These are phyloP conservation scores for Gallinago nigripennis DNA, from an alignment of 2,797 vertebrate genomes.

Conservation along the genomic window DNA sequence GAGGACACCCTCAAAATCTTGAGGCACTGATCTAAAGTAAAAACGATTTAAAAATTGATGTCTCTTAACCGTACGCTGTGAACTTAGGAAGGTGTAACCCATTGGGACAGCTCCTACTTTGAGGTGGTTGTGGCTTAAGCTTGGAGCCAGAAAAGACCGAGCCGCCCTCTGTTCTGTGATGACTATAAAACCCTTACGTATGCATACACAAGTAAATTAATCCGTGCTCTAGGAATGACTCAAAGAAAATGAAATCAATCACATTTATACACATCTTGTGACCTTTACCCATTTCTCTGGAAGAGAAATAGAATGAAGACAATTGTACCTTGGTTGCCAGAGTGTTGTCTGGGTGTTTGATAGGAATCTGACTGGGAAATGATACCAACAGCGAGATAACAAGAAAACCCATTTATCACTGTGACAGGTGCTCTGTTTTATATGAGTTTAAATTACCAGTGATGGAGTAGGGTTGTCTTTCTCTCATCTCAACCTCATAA, in stretches of 20 bases:
- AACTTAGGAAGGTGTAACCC: neutral
- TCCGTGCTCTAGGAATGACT: conserved; percentile 31
- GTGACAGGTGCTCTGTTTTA: conserved; percentile 60
- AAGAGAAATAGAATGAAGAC: conserved; percentile 53
- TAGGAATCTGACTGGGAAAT: conserved; percentile 70
- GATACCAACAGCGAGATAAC: conserved; percentile 67
- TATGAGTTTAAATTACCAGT: conserved; percentile 67
- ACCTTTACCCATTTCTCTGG: conserved; percentile 17
- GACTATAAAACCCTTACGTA: neutral
- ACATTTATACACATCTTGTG: conserved; percentile 39
- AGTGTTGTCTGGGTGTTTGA: conserved; percentile 35
- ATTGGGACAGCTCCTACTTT: neutral
- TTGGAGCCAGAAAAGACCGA: neutral
- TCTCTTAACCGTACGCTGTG: neutral
- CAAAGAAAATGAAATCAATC: conserved; percentile 60
- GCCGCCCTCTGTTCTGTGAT: neutral
- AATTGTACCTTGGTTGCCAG: conserved; percentile 41
- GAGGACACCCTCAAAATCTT: neutral
- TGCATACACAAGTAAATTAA: conserved; percentile 43
- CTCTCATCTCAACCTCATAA: conserved; percentile 62
- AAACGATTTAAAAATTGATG: neutral
- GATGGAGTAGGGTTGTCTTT: conserved; percentile 67
- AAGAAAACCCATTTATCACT: conserved; percentile 73
- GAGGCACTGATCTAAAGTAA: neutral
- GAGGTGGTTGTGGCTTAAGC: neutral